phyloP scores from a whole-genome alignment of 2,888 invertebrate species.

The Hyles lineata region DNA sequence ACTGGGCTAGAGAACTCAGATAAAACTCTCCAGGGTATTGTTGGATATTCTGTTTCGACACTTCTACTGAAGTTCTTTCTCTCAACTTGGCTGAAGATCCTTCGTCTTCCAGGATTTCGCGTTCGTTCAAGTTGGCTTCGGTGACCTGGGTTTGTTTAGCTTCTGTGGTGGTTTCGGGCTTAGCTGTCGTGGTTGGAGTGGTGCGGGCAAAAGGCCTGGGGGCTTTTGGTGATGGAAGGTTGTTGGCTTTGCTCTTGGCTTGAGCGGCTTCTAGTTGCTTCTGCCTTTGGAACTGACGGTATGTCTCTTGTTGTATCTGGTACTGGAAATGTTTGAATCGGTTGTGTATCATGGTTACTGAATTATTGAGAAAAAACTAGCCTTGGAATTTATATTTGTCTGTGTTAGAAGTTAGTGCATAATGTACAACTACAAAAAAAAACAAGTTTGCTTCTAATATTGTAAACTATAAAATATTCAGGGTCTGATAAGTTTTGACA shows the following conservation, averaged over 20 bases:
- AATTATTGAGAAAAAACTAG: too few species aligned
- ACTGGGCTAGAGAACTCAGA: conserved; percentile 68
- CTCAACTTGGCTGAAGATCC: conserved; percentile 49
- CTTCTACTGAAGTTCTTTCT: conserved; percentile 68
- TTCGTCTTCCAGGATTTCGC: conserved; percentile 57
- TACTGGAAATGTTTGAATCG: conserved; percentile 55
- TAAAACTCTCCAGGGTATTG: conserved; percentile 75
- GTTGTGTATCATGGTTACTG: not conserved
- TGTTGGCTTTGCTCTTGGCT: conserved; percentile 48
- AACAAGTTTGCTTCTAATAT: too few species aligned
- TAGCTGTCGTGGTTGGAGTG: conserved; percentile 49
- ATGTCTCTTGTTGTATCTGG: conserved; percentile 69
- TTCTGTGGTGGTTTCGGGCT: conserved; percentile 57
- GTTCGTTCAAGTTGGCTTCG: conserved; percentile 63
- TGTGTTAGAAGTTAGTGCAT: too few species aligned
- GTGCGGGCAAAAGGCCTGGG: conserved; percentile 65
- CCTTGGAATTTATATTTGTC: too few species aligned
- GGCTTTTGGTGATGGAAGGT: conserved; percentile 54
- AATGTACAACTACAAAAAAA: too few species aligned
- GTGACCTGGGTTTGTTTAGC: conserved; percentile 57
- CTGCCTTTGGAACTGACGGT: conserved; percentile 69
- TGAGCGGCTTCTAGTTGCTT: conserved; percentile 61
- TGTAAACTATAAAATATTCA: too few species aligned
- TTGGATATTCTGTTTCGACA: conserved; percentile 72
- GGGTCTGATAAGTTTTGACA: too few species aligned